Percentiles rank a stretch among this genome's conserved stretches.
phyloP scores from a whole-genome alignment of 2,888 invertebrate species.

The Lamellibrachia satsuma region DNA sequence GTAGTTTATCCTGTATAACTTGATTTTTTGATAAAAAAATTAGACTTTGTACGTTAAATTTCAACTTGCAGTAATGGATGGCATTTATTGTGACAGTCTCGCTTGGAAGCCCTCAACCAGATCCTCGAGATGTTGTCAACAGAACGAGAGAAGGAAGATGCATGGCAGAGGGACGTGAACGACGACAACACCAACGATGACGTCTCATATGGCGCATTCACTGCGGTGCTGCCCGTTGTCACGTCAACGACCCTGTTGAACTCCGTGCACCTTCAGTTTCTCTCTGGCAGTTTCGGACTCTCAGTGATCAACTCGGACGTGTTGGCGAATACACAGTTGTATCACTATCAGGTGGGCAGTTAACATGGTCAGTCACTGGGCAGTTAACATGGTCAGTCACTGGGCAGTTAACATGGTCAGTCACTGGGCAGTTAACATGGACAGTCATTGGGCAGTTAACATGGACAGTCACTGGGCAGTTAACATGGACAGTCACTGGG shows the following conservation, averaged over 20 bases:
- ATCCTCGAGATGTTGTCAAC: slow-evolving; percentile 64
- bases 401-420: no score
- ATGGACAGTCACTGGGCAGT: no score
- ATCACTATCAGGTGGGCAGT: slow-evolving; percentile 68
- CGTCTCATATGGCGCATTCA: slow-evolving; percentile 5
- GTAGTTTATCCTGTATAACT: neutral
- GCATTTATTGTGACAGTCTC: slow-evolving; percentile 51
- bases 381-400: neutral
- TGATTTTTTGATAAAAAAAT: neutral
- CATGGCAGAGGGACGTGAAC: slow-evolving; percentile 13
- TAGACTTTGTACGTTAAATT: neutral
- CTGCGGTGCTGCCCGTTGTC: slow-evolving; percentile 35
- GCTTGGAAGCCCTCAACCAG: slow-evolving; percentile 66
- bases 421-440: no score
- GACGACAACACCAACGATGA: neutral
- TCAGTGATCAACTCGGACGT: slow-evolving; percentile 58
- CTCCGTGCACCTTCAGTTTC: slow-evolving; percentile 68
- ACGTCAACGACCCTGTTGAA: slow-evolving; percentile 56
- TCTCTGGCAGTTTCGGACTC: slow-evolving; percentile 71
- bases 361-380: neutral
- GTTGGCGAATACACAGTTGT: slow-evolving; percentile 63
- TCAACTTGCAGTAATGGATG: neutral
- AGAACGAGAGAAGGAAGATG: slow-evolving; percentile 46
- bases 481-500: no score
- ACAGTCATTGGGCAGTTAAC: no score